These are phyloP conservation scores for Trichosurus vulpecula DNA, from an alignment of 2,797 vertebrate species.

Conservation along the genomic window DNA sequence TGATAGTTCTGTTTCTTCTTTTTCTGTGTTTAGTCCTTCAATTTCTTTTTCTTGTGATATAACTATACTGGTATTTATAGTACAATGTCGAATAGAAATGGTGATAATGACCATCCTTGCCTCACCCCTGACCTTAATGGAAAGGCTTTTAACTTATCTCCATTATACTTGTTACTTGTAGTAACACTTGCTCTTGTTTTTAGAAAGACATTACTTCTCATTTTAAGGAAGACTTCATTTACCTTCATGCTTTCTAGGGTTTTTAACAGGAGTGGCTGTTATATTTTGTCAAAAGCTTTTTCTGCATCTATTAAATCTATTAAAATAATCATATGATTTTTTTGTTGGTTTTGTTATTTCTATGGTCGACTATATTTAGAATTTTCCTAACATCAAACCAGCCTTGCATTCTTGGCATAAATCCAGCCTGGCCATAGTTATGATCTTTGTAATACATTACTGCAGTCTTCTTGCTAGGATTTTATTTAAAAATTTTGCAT, in stretches of 20 bases:
- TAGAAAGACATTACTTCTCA: not conserved
- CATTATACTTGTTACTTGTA: not conserved
- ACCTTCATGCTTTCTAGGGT: not conserved
- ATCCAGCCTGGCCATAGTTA: not conserved
- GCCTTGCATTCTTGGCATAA: not conserved
- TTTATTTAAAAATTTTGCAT: not conserved
- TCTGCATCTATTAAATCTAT: not conserved
- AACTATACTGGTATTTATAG: not conserved
- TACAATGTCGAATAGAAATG: not conserved
- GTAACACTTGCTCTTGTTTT: not conserved
- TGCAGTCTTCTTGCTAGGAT: not conserved
- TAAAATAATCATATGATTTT: not conserved
- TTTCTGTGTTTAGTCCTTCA: not conserved
- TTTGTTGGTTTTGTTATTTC: not conserved
- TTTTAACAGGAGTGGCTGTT: not conserved
- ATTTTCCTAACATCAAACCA: not conserved
- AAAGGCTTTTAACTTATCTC: not conserved
- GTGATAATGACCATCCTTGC: not conserved
- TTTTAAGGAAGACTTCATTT: not conserved
- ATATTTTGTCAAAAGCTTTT: not conserved
- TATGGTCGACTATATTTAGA: not conserved
- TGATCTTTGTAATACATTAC: not conserved
- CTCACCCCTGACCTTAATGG: not conserved
- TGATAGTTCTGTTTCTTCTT: not conserved
- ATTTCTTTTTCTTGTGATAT: not conserved